phyloP scores from a whole-genome alignment of 2,113 vertebrate genomes.

The Siniperca chuatsi region DNA sequence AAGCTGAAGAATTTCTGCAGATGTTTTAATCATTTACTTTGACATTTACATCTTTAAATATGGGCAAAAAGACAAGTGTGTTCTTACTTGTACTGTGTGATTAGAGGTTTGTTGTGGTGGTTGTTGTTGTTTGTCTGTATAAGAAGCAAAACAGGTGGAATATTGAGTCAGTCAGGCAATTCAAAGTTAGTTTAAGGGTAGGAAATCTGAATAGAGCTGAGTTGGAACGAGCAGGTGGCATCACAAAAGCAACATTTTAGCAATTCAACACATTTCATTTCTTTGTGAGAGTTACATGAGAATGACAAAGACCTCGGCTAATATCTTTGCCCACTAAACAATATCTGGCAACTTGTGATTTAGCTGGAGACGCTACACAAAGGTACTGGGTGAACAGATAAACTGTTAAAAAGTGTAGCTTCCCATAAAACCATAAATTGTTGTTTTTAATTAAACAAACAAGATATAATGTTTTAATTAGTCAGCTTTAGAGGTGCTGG shows the following conservation, averaged over 20 bases:
- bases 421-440: neutral
- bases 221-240: too few species aligned
- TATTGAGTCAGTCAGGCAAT: neutral
- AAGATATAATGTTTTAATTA: neutral
- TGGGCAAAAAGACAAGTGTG: neutral
- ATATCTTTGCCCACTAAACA: neutral
- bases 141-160: slow-evolving; percentile 10
- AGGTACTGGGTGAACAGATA: neutral
- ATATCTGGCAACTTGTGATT: neutral
- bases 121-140: slow-evolving; percentile 38
- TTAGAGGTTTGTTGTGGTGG: slow-evolving; percentile 15
- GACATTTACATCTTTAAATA: neutral
- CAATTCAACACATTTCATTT: too few species aligned
- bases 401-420: neutral
- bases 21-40: neutral
- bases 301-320: neutral
- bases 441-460: neutral
- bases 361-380: neutral
- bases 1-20: neutral
- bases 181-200: neutral
- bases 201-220: neutral
- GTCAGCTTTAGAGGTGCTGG: too few species aligned
- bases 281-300: too few species aligned
- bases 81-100: slow-evolving; percentile 55
- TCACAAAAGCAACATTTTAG: too few species aligned